Evolutionary conservation across 2,797 vertebrate species (phyloP), one percentile per base, ranked within the genome.

Genomic region (Rhabdophis nuchalis): DNA sequence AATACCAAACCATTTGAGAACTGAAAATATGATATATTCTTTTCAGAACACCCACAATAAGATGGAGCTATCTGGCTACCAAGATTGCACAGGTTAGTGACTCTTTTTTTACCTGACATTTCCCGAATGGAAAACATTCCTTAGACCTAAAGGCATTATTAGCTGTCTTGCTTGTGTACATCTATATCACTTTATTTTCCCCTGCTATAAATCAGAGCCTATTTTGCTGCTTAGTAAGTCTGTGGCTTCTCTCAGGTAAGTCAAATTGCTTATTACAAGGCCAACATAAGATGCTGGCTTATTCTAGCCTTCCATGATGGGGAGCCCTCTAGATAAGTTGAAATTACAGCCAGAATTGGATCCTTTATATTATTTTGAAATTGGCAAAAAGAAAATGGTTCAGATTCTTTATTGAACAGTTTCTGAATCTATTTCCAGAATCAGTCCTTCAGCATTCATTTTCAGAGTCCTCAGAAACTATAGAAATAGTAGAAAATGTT

Each of bases 21-120:
- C 20, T 77, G 20, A 41, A 41, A 77, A 77, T 41, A 20, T 77
- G 36, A 41, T 82, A 8, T 94, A 93, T 29, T 96, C 60, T 93
- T 96, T 85, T 41, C 95, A 99, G 99, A 96, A 99, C 98, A 95
- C 98, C 98, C 10, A 96, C 93, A 1, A 98, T 99, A 96, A 97
- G 99, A 95, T 99, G 99, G 99, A 94, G 98, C 93, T 99, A 99
- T 36, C 99, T 99, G 90, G 98, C 97, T 94, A 98, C 98, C 92
- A 99, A 99, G 93, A 98, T 99, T 95, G 97, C 98, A 92, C 99
- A 99, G 98, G 99, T 99, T 97, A 94, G 95, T 90, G 4, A 32
- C 77, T 53, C n/a, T 72, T 89, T 91, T 61, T n/a, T 61, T 60
- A 46, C 29, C 14, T 58, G n/a, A 50, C 32, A 18, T 72, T 32